Evolutionary conservation across 2,113 vertebrate species (phyloP).

Genomic region (Mesitornis unicolor): DNA sequence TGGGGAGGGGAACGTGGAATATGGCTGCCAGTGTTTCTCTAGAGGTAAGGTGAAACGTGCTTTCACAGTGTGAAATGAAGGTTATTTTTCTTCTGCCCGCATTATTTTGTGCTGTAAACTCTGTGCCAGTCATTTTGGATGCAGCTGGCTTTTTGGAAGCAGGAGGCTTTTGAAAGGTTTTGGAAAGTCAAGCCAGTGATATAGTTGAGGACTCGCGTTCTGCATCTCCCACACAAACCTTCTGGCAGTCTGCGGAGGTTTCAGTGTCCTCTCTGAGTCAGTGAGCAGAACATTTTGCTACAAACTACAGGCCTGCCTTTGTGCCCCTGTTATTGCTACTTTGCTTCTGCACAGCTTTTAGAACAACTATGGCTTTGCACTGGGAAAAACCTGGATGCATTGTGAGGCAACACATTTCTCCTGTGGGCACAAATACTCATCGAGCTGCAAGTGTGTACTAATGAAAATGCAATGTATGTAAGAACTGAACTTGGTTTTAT

Average conservation of each 20-base stretch:
- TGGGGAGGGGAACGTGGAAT: background rate
- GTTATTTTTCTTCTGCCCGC: background rate
- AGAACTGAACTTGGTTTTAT: background rate
- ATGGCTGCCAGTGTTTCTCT: background rate
- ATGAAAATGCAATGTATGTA: background rate
- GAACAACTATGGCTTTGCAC: background rate
- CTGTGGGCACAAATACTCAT: background rate
- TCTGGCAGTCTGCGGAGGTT: background rate
- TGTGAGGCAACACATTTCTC: background rate
- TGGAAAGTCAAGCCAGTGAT: background rate
- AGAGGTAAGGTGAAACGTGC: background rate
- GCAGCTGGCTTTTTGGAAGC: background rate
- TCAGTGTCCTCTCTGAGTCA: slow-evolving; percentile 5
- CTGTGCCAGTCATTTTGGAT: background rate
- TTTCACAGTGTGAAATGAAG: background rate
- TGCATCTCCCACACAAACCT: slow-evolving; percentile 2
- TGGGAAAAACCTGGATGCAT: background rate
- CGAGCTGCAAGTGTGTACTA: background rate
- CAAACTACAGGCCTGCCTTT: background rate
- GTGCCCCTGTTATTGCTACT: background rate
- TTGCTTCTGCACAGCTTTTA: background rate
- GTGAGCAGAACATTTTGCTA: background rate
- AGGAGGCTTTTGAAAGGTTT: background rate
- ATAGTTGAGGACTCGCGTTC: background rate
- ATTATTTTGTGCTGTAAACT: background rate